Conservation (phyloP, 2,888 invertebrate genomes). For the Spicauda simplicius region DNA sequence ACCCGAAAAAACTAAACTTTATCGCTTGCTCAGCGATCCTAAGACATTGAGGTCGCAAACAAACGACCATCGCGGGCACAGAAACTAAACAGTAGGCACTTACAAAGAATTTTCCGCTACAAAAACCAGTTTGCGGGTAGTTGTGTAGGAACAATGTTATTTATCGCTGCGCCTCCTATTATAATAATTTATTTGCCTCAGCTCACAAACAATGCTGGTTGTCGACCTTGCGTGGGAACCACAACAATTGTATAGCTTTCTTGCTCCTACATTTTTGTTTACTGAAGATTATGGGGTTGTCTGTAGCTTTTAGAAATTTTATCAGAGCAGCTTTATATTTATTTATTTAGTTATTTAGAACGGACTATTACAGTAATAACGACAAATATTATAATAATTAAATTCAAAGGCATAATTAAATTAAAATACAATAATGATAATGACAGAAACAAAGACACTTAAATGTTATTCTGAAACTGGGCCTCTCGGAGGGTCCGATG, state of each 20-base stretch:
- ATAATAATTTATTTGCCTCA: slow-evolving; percentile 38
- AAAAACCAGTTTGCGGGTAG: slow-evolving; percentile 15
- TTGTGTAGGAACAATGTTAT: slow-evolving; percentile 38
- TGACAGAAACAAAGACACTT: no score
- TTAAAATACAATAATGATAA: no score
- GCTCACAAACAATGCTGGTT: slow-evolving; percentile 2
- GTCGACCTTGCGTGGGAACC: slow-evolving; percentile 6
- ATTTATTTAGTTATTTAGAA: no score
- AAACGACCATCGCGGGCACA: background rate
- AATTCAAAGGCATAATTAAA: no score
- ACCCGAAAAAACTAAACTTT: background rate
- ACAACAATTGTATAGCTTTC: slow-evolving; percentile 4
- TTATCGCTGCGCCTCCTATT: slow-evolving; percentile 36
- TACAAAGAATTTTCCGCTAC: slow-evolving; percentile 4
- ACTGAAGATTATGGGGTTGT: background rate
- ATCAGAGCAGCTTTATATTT: no score
- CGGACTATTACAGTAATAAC: no score
- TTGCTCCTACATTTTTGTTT: background rate
- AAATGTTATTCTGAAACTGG: no score
- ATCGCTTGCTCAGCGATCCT: background rate
- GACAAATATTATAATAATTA: no score
- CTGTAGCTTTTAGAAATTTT: background rate
- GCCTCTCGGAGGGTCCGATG: no score
- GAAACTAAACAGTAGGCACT: slow-evolving; percentile 4
- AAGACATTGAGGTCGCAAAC: background rate